Percentiles rank a stretch among this genome's conserved stretches.
phyloP scores from a whole-genome alignment of 1,140 invertebrate genomes.

The Apis florea region DNA sequence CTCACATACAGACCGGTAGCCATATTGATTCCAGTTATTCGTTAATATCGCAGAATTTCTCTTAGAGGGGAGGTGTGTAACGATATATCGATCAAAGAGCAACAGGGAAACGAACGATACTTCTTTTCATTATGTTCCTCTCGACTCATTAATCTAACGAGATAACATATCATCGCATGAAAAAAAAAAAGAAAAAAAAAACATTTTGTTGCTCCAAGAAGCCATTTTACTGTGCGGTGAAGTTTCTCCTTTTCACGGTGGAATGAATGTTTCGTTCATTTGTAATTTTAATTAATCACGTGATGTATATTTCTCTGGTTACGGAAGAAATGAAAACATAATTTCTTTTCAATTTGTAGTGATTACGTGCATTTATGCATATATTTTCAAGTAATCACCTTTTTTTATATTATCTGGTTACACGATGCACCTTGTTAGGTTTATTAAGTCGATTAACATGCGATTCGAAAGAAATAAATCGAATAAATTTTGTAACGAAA shows the following conservation, averaged over 20 bases:
- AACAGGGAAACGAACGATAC: background rate
- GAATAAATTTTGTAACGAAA: too few relatives aligned
- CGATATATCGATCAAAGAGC: conserved; percentile 7
- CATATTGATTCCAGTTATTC: background rate
- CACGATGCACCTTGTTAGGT: too few relatives aligned
- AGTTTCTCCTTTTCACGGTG: background rate
- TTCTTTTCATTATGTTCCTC: background rate
- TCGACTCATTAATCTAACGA: background rate
- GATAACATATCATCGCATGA: too few relatives aligned
- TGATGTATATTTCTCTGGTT: background rate
- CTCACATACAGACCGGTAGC: background rate
- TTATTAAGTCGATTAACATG: too few relatives aligned
- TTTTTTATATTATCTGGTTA: too few relatives aligned
- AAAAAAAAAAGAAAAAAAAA: background rate
- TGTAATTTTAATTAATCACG: background rate
- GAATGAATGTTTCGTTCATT: background rate
- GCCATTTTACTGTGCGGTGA: background rate
- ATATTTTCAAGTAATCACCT: too few relatives aligned
- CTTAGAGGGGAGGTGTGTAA: background rate
- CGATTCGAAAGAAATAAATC: too few relatives aligned
- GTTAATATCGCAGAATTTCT: conserved; percentile 12
- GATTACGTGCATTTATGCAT: too few relatives aligned
- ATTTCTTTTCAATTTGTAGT: too few relatives aligned
- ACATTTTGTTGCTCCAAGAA: background rate
- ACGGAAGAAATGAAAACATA: too few relatives aligned